Evolutionary conservation across 2,113 vertebrate genomes (phyloP).

Genomic region (Cettia cetti): DNA sequence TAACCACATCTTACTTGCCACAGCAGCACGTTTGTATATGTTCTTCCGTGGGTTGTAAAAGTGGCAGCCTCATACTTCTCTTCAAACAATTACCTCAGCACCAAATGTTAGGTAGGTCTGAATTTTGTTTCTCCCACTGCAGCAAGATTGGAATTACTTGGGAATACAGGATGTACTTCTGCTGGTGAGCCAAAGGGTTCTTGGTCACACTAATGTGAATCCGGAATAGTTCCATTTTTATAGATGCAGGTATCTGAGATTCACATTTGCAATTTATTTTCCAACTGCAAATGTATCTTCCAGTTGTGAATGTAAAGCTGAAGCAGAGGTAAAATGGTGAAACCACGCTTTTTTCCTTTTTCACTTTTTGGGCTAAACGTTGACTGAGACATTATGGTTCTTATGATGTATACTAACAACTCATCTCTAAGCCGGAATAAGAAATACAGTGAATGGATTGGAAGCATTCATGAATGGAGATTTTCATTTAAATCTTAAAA

Average conservation of each 20-base stretch:
- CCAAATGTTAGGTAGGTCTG: not conserved
- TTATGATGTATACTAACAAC: not conserved
- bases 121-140: not conserved
- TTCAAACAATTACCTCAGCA: not conserved
- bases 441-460: not conserved
- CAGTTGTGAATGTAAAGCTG: conserved; percentile 1
- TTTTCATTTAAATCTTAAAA: conserved; percentile 34
- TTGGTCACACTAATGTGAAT: not conserved
- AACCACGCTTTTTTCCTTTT: not conserved
- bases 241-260: not conserved
- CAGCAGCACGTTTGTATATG: not conserved
- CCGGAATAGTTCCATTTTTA: conserved; percentile 14
- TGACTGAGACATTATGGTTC: not conserved
- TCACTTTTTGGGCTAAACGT: not conserved
- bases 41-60: not conserved
- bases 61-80: not conserved
- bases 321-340: not conserved
- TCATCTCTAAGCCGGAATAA: not conserved
- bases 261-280: not conserved
- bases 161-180: not conserved
- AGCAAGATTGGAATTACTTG: not conserved
- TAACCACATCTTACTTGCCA: not conserved
- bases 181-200: not conserved
- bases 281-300: not conserved
- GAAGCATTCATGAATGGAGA: conserved; percentile 20